These are phyloP conservation scores for Notodonta ziczac DNA, from an alignment of 2,888 invertebrate species.

Conservation along the genomic window DNA sequence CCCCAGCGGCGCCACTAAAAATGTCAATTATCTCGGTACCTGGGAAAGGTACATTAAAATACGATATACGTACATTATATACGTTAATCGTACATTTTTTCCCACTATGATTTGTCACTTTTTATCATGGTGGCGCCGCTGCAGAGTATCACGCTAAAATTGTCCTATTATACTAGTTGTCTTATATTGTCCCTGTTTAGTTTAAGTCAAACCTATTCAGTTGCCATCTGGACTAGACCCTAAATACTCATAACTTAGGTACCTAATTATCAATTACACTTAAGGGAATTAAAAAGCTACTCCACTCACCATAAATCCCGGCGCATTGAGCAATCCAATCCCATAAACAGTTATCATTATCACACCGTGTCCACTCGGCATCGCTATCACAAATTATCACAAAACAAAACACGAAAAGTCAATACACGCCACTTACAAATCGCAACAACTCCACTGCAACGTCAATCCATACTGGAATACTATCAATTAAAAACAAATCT, in stretches of 20 bases:
- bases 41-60: too few relatives aligned
- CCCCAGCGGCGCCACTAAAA: too few relatives aligned
- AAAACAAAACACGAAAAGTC: slow-evolving; percentile 74
- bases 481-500: slow-evolving; percentile 27
- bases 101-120: too few relatives aligned
- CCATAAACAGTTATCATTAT: slow-evolving; percentile 74
- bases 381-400: slow-evolving; percentile 73
- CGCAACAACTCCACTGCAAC: slow-evolving; percentile 41
- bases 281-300: slow-evolving; percentile 4
- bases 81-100: too few relatives aligned
- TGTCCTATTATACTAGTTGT: too few relatives aligned
- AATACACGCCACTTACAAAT: slow-evolving; percentile 61
- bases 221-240: not conserved
- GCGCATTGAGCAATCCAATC: slow-evolving; percentile 75
- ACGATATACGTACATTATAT: too few relatives aligned
- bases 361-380: slow-evolving; percentile 76
- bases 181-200: too few relatives aligned
- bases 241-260: too few relatives aligned
- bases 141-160: too few relatives aligned
- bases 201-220: too few relatives aligned
- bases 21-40: too few relatives aligned
- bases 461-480: slow-evolving; percentile 41
- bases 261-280: not conserved
- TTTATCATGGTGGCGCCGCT: too few relatives aligned
- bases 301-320: slow-evolving; percentile 66